A percentile compares a stretch with the other conserved stretches of the same genome.
Evolutionary conservation across 2,113 vertebrate species (phyloP).

Genomic region (Halcyon malimbica): DNA sequence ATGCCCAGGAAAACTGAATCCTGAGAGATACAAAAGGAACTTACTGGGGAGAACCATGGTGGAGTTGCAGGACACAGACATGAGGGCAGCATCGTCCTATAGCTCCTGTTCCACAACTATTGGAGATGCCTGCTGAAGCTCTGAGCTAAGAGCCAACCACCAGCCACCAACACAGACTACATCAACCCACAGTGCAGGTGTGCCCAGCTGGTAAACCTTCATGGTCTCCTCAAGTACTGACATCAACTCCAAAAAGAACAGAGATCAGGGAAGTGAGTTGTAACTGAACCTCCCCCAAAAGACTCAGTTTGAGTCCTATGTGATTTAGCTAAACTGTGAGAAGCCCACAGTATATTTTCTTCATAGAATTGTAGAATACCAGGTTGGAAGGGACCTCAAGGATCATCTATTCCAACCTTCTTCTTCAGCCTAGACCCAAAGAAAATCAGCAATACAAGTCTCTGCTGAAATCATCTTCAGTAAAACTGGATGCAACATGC

Average conservation of each 20-base stretch:
- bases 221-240: neutral
- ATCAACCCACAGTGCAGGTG: too few species aligned
- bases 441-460: neutral
- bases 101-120: neutral
- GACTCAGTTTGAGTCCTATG: neutral
- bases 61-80: neutral
- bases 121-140: neutral
- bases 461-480: neutral
- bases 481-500: neutral
- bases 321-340: neutral
- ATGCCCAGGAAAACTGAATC: neutral
- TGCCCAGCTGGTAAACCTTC: neutral
- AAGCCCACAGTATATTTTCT: neutral
- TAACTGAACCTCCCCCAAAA: neutral
- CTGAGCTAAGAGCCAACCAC: neutral
- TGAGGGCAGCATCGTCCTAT: neutral
- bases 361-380: too few species aligned
- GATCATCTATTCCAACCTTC: neutral
- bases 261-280: neutral
- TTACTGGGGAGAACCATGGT: neutral
- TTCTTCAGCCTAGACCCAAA: neutral
- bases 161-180: neutral
- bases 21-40: neutral
- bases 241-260: neutral
- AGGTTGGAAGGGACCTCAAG: too few species aligned